phyloP scores from a whole-genome alignment of 2,113 vertebrate genomes.

The Tyrannus savana region DNA sequence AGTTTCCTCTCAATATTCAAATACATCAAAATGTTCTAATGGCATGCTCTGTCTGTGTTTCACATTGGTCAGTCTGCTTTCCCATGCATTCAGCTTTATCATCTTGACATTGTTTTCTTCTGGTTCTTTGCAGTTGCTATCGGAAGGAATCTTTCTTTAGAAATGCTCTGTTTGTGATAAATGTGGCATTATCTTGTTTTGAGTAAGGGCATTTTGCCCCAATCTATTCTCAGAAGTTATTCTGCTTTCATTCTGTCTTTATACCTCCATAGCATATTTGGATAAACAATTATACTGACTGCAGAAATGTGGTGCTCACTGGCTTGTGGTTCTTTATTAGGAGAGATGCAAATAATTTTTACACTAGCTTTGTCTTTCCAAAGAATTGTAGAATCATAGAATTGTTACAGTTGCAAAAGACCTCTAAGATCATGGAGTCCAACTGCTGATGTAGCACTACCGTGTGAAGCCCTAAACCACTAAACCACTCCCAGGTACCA shows the following conservation, averaged over 20 bases:
- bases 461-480: accelerated
- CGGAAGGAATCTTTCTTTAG: background rate
- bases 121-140: background rate
- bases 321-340: background rate
- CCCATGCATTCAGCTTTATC: background rate
- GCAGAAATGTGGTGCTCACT: background rate
- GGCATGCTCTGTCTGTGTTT: background rate
- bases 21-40: background rate
- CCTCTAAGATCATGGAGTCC: background rate
- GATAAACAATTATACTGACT: background rate
- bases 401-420: background rate
- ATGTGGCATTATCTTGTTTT: background rate
- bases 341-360: background rate
- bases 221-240: background rate
- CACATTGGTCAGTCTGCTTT: background rate
- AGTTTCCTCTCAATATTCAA: background rate
- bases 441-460: background rate
- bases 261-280: background rate
- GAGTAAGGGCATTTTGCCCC: background rate
- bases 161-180: background rate
- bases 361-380: background rate
- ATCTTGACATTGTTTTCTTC: background rate
- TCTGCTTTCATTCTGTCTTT: background rate
- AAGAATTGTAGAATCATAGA: background rate
- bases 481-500: background rate